phyloP scores from a whole-genome alignment of 2,888 invertebrate genomes.

The Thalpophila matura region DNA sequence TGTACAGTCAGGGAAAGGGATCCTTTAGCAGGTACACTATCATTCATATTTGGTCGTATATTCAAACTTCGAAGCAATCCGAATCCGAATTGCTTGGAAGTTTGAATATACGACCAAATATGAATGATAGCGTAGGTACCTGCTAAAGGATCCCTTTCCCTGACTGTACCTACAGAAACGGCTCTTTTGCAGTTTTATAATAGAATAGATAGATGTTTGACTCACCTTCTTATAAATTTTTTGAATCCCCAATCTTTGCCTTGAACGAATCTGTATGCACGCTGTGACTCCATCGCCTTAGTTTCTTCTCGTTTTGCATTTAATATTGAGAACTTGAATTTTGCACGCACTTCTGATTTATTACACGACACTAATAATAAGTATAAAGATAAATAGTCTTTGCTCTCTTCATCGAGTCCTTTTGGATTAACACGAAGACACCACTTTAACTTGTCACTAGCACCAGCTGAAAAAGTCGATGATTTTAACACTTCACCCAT shows the following conservation, averaged over 20 bases:
- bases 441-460: conserved; percentile 99
- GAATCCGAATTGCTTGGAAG: too few relatives aligned
- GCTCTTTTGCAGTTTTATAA: too few relatives aligned
- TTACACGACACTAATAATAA: conserved; percentile 99
- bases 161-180: too few relatives aligned
- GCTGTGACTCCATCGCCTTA: conserved; percentile 99
- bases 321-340: conserved; percentile 99
- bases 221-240: conserved; percentile 97
- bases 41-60: too few relatives aligned
- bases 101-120: too few relatives aligned
- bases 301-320: conserved; percentile 99
- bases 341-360: conserved; percentile 99
- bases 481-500: conserved; percentile 99
- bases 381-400: conserved; percentile 99
- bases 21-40: too few relatives aligned
- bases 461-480: conserved; percentile 99
- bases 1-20: too few relatives aligned
- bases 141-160: too few relatives aligned
- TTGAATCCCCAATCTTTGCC: conserved; percentile 99
- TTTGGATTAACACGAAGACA: conserved; percentile 99
- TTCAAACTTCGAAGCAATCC: too few relatives aligned
- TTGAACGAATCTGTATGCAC: conserved; percentile 99
- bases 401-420: conserved; percentile 99
- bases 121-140: too few relatives aligned
- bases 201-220: conserved; percentile 15